Base-by-base conservation (phyloP, 2,113 vertebrate genomes). In the Colaptes auratus region DNA sequence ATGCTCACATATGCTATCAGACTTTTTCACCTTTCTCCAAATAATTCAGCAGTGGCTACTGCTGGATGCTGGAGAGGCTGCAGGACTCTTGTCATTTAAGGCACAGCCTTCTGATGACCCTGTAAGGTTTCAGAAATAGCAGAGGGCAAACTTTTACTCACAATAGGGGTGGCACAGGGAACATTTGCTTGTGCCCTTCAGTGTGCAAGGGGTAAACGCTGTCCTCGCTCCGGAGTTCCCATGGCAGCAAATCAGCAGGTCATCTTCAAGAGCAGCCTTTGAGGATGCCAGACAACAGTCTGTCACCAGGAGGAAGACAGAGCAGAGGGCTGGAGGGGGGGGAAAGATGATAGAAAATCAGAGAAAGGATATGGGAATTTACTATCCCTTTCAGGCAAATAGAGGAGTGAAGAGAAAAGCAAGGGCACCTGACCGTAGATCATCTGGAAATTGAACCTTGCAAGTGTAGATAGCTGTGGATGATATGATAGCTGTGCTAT, bases 231-330 rank as follows among this genome's bases (percentile, higher is more conserved):
- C 3, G 5, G 93, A 87, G 85, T 90, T 95, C 96, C 94, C 96
- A 94, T 92, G 89, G 83, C 86, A 94, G 94, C 89, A 93, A 88
- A 96, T 82, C 96, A 96, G 95, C 74, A 64, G 92, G 92, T 96
- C 95, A 88, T 92, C 84, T 77, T 92, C 86, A 76, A 87, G 64
- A 95, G 84, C 81, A 90, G 90, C 55, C 69, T 92, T 64, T 65
- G 73, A 96, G 92, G 65, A 94, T 75, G 89, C 48, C 80, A 91
- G 82, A 90, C 79, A 83, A 83, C 80, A 75, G 81, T 21, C 75
- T 94, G 94, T 81, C 90, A 83, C 46, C 0, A 12, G 46, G 58
- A 88, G 72, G 36, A 84, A 83, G 53, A 59, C 0, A 76, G 67
- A 94, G 81, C 39, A 33, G 78, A 89, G 65, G 69, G 69, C 2